Evolutionary conservation across 2,888 invertebrate genomes (phyloP).

Genomic region (Conops quadrifasciatus): DNA sequence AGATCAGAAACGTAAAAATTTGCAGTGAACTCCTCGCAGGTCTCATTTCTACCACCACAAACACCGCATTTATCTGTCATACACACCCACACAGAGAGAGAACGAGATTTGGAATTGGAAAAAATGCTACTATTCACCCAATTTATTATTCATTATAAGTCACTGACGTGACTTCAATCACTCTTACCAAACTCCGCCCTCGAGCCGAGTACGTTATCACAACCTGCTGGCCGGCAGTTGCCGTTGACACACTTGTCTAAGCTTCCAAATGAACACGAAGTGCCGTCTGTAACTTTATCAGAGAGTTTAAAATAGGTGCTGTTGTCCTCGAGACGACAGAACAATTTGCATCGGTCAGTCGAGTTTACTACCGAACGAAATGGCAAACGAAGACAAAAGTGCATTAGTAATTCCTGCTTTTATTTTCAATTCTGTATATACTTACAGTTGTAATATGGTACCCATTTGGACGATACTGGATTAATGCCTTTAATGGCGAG

Average conservation of each 20-base stretch:
- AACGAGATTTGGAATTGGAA: no score
- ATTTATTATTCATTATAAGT: neutral
- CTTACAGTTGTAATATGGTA: conserved; percentile 82
- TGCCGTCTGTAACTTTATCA: no score
- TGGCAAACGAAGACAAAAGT: neutral
- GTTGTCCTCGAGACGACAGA: no score
- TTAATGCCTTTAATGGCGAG: conserved; percentile 74
- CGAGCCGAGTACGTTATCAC: no score
- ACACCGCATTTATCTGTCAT: conserved; percentile 85
- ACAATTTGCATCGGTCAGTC: conserved; percentile 78
- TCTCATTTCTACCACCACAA: conserved; percentile 85
- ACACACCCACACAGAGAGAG: no score
- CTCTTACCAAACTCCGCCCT: conserved; percentile 72
- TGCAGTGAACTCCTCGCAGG: conserved; percentile 75
- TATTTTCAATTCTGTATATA: no score
- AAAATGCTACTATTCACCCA: neutral
- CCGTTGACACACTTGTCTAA: no score
- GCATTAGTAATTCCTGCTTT: neutral
- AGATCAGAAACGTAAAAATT: conserved; percentile 60
- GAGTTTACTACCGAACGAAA: conserved; percentile 47
- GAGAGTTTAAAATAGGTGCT: no score
- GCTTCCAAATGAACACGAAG: no score
- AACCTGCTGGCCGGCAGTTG: no score
- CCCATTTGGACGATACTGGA: conserved; percentile 75
- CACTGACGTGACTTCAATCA: no score